Percentiles rank a stretch among this genome's conserved stretches.
Evolutionary conservation across 2,888 invertebrate species (phyloP).

Genomic region (Oxycera nigricornis): DNA sequence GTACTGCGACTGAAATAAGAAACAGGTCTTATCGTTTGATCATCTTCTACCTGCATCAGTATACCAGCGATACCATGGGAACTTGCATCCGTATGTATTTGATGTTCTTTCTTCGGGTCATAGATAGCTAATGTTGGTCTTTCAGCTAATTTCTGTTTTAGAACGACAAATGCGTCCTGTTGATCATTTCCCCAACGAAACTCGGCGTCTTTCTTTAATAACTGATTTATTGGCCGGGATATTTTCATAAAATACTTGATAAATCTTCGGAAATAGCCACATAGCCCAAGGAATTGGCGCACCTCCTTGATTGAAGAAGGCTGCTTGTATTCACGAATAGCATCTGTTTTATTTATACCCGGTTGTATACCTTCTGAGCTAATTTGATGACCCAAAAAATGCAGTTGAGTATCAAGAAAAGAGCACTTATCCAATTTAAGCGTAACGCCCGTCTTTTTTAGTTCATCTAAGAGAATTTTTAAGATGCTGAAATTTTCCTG

Average conservation of each 20-base stretch:
- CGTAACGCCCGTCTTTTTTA: conserved; percentile 50
- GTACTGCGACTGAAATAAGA: background rate
- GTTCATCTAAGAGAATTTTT: background rate
- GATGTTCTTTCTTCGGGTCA: background rate
- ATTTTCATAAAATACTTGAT: too few species aligned
- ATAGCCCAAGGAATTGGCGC: conserved; percentile 51
- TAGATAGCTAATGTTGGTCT: background rate
- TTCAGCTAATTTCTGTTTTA: background rate
- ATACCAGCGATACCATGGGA: conserved; percentile 4
- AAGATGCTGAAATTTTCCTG: conserved; percentile 4
- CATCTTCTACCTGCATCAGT: background rate
- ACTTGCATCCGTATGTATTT: conserved; percentile 4
- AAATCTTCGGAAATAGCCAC: conserved; percentile 53
- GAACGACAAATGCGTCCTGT: background rate
- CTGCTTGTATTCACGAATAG: conserved; percentile 46
- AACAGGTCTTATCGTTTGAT: background rate
- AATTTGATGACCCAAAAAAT: background rate
- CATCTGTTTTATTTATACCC: background rate
- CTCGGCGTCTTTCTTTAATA: conserved; percentile 45
- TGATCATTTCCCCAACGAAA: conserved; percentile 46
- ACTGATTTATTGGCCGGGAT: conserved; percentile 49
- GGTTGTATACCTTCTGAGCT: background rate
- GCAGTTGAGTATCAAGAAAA: background rate
- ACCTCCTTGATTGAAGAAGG: conserved; percentile 47
- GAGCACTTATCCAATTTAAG: conserved; percentile 52